Evolutionary conservation across 1,140 invertebrate genomes (phyloP).

Genomic region (Drosophila navojoa): DNA sequence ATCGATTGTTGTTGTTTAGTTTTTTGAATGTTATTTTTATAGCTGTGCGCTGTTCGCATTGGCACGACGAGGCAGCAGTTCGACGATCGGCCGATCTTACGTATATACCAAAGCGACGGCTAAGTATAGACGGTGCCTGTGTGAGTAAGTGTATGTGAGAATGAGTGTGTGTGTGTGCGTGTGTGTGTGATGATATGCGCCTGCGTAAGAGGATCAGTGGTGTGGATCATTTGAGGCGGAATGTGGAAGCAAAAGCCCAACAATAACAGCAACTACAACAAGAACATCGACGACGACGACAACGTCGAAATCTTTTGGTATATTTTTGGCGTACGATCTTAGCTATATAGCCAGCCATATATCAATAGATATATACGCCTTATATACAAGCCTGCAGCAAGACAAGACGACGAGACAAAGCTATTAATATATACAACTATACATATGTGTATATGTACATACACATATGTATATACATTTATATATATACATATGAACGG

Average conservation of each 20-base stretch:
- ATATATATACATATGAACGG: slow-evolving; percentile 37
- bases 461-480: slow-evolving; percentile 52
- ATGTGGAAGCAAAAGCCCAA: slow-evolving; percentile 44
- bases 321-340: slow-evolving; percentile 59
- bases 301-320: slow-evolving; percentile 30
- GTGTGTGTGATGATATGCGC: slow-evolving; percentile 48
- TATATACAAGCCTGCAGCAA: slow-evolving; percentile 44
- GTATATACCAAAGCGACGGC: slow-evolving; percentile 60
- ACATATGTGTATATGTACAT: slow-evolving; percentile 25
- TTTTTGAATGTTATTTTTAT: slow-evolving; percentile 68
- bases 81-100: slow-evolving; percentile 75
- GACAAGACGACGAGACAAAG: slow-evolving; percentile 77
- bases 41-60: slow-evolving; percentile 40
- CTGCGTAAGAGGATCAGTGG: slow-evolving; percentile 61
- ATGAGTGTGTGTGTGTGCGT: slow-evolving; percentile 3
- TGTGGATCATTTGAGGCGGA: slow-evolving; percentile 49
- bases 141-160: slow-evolving; percentile 1
- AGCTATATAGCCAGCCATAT: slow-evolving; percentile 40
- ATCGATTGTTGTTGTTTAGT: slow-evolving; percentile 20
- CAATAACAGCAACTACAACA: slow-evolving; percentile 1
- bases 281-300: slow-evolving; percentile 5
- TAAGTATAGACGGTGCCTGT: slow-evolving; percentile 64
- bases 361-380: slow-evolving; percentile 17
- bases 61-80: slow-evolving; percentile 52
- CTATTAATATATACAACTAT: slow-evolving; percentile 72